phyloP scores from a whole-genome alignment of 1,140 invertebrate species.

The Calycopis cecrops region DNA sequence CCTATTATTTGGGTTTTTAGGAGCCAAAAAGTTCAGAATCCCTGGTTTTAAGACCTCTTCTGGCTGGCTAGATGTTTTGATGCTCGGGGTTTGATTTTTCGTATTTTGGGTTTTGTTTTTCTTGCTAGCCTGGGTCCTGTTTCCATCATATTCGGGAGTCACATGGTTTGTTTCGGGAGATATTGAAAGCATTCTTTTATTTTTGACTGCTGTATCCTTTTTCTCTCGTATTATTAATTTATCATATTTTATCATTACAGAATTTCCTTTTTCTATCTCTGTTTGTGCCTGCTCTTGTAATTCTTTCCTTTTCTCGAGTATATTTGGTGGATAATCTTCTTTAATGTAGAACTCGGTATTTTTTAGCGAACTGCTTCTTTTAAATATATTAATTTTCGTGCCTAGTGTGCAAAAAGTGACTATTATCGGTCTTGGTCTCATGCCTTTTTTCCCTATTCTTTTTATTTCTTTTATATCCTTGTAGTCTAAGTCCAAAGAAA shows the following conservation, averaged over 20 bases:
- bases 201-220: conserved; percentile 3
- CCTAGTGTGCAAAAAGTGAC: background rate
- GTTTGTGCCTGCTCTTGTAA: conserved; percentile 6
- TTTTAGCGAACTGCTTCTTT: background rate
- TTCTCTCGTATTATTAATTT: conserved; percentile 18
- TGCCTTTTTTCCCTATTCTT: no score
- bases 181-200: conserved; percentile 16
- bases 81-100: conserved; percentile 6
- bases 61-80: conserved; percentile 9
- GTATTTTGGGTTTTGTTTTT: conserved; percentile 18
- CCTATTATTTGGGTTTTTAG: no score
- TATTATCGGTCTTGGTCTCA: no score
- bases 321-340: conserved; percentile 12
- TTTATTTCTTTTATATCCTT: no score
- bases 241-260: conserved; percentile 12
- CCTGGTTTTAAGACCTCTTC: conserved; percentile 18
- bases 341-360: conserved; percentile 2
- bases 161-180: conserved; percentile 14
- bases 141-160: no score
- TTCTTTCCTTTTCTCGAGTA: conserved; percentile 5
- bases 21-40: conserved; percentile 15
- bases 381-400: background rate
- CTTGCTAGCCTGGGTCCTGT: no score
- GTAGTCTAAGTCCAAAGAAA: background rate
- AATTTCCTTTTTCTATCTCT: conserved; percentile 5